Conservation (phyloP, 2,797 vertebrate genomes). For the Cottoperca gobio region DNA sequence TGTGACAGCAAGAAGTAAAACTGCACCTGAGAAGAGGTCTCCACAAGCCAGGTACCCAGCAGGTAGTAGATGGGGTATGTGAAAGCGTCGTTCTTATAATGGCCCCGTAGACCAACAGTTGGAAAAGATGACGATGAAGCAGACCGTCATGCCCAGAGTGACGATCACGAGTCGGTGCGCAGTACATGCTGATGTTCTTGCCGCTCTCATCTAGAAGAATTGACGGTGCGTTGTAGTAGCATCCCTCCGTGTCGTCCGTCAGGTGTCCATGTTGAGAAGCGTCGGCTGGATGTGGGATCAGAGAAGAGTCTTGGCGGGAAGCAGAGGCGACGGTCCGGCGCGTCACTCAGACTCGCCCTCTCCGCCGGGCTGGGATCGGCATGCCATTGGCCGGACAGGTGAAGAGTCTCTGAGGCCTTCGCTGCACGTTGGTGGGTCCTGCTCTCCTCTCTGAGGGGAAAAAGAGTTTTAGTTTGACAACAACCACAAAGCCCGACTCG, state of each 20-base stretch:
- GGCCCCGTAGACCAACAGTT: constrained; percentile 93
- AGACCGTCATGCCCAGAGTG: constrained; percentile 87
- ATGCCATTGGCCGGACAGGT: constrained; percentile 57
- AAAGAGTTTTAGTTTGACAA: neutral
- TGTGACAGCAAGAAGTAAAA: neutral
- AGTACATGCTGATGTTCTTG: constrained; percentile 86
- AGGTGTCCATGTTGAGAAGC: constrained; percentile 59
- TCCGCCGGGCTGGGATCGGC: constrained; percentile 15
- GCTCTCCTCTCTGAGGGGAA: constrained; percentile 30
- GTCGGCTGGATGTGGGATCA: constrained; percentile 13
- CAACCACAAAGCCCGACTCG: too few relatives aligned
- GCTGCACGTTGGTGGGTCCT: neutral
- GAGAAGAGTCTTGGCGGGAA: neutral
- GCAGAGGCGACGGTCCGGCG: constrained; percentile 12
- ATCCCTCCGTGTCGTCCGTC: constrained; percentile 37
- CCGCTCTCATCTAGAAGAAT: constrained; percentile 90
- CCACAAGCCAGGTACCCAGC: constrained; percentile 90
- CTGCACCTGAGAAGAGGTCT: constrained; percentile 88
- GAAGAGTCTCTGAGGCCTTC: neutral
- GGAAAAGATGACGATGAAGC: constrained; percentile 89
- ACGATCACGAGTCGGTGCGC: constrained; percentile 88
- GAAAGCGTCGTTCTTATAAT: constrained; percentile 93
- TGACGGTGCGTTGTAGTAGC: constrained; percentile 81
- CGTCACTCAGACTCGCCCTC: constrained; percentile 47
- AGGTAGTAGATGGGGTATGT: constrained; percentile 97